These are phyloP conservation scores for Drepanosiphum platanoidis DNA, from an alignment of 2,888 invertebrate genomes.

Conservation along the genomic window DNA sequence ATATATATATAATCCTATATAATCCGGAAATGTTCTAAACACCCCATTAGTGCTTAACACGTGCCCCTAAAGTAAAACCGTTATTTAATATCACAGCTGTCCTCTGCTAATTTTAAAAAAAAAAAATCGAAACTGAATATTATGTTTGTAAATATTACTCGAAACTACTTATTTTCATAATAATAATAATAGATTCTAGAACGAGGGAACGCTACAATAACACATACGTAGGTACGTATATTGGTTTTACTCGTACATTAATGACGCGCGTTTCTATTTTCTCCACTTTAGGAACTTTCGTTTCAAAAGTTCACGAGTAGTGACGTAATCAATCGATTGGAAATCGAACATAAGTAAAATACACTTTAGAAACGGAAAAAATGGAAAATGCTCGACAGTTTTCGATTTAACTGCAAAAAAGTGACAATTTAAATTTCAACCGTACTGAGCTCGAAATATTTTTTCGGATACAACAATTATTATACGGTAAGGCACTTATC, in stretches of 20 bases:
- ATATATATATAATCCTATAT: not conserved
- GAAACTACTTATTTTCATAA: too few relatives aligned
- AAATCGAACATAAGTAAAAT: not conserved
- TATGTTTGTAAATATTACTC: not conserved
- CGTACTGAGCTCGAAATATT: not conserved
- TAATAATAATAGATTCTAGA: too few relatives aligned
- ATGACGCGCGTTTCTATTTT: not conserved
- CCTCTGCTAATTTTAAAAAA: not conserved
- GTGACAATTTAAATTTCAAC: not conserved
- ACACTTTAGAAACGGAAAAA: not conserved
- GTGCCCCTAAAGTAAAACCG: constrained; percentile 8
- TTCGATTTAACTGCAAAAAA: not conserved
- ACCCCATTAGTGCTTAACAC: not conserved
- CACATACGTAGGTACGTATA: too few relatives aligned
- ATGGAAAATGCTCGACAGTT: not conserved
- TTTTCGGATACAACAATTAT: not conserved
- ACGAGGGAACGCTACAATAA: too few relatives aligned
- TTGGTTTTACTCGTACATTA: not conserved
- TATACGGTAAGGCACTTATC: not conserved
- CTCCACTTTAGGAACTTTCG: not conserved
- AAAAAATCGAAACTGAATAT: not conserved
- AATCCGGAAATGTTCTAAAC: constrained; percentile 14
- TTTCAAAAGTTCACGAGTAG: not conserved
- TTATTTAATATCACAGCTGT: constrained; percentile 38
- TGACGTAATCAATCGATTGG: not conserved